Conservation (phyloP, 2,113 vertebrate genomes). For the Anolis sagrei region DNA sequence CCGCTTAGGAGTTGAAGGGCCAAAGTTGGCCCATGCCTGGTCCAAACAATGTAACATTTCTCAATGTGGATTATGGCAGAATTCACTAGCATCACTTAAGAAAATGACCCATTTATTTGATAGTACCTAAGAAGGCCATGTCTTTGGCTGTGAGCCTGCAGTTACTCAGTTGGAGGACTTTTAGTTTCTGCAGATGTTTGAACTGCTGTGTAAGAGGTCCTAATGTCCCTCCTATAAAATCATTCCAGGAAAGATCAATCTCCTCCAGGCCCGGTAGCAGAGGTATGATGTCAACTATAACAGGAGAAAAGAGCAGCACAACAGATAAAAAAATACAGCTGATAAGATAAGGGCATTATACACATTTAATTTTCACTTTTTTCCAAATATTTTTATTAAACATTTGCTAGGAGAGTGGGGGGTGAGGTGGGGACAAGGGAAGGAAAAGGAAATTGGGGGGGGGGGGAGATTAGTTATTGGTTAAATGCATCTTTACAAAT, state of each 20-base stretch:
- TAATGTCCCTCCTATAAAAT: conserved; percentile 81
- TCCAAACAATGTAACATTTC: too few species aligned
- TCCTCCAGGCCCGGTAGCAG: conserved; percentile 84
- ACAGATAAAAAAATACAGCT: neutral
- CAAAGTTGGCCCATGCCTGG: too few species aligned
- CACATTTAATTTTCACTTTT: too few species aligned
- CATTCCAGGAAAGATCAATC: conserved; percentile 89
- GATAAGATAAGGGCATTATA: neutral
- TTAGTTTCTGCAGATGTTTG: conserved; percentile 76
- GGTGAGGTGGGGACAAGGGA: too few species aligned
- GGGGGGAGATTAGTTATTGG: too few species aligned
- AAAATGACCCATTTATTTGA: conserved; percentile 33
- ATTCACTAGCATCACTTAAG: neutral
- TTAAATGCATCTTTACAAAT: too few species aligned
- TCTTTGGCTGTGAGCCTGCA: conserved; percentile 84
- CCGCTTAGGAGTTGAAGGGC: too few species aligned
- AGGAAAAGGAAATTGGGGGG: too few species aligned
- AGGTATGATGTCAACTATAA: conserved; percentile 76
- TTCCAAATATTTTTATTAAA: too few species aligned
- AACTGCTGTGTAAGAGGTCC: conserved; percentile 77
- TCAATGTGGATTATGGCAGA: neutral
- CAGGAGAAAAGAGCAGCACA: conserved; percentile 9
- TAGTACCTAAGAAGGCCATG: conserved; percentile 80
- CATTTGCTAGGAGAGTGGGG: too few species aligned
- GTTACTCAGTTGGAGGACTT: conserved; percentile 80